A percentile compares a stretch with the other conserved stretches of the same genome.
These are phyloP conservation scores for Mythimna loreyi DNA, from an alignment of 2,888 invertebrate species.

Conservation along the genomic window DNA sequence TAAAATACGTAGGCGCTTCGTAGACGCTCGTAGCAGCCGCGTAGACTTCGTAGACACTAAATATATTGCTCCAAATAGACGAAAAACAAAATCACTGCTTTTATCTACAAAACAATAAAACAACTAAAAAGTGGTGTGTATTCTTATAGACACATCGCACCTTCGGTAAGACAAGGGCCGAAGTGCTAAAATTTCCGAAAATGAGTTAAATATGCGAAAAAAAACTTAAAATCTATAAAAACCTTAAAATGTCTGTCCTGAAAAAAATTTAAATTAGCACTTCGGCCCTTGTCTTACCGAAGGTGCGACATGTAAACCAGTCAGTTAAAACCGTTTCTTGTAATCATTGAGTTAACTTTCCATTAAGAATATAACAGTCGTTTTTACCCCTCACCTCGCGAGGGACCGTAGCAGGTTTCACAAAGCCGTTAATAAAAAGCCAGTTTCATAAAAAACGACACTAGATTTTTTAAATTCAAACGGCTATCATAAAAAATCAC, in stretches of 20 bases:
- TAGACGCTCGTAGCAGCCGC: slow-evolving; percentile 3
- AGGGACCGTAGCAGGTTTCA: slow-evolving; percentile 57
- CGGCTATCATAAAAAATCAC: slow-evolving; percentile 80
- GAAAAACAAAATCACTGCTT: not conserved
- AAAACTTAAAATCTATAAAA: too few species aligned
- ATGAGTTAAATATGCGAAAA: too few species aligned
- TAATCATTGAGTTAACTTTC: slow-evolving; percentile 20
- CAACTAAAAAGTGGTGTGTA: not conserved
- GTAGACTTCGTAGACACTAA: not conserved
- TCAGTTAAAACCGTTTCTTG: slow-evolving; percentile 9
- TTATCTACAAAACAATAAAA: not conserved
- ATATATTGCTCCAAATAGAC: not conserved
- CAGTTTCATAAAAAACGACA: slow-evolving; percentile 60
- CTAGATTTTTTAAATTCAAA: slow-evolving; percentile 74
- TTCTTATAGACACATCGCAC: too few species aligned
- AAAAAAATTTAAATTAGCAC: too few species aligned
- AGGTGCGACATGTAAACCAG: too few species aligned
- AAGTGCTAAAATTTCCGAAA: too few species aligned
- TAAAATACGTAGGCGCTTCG: not conserved
- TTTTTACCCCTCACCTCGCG: slow-evolving; percentile 33
- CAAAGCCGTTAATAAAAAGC: slow-evolving; percentile 64
- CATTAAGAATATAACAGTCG: slow-evolving; percentile 42
- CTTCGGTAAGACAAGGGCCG: too few species aligned
- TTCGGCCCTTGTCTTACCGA: too few species aligned
- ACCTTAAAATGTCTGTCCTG: too few species aligned